Base-by-base conservation (phyloP, 2,888 invertebrate species). In the Parapristionchus giblindavisi region DNA sequence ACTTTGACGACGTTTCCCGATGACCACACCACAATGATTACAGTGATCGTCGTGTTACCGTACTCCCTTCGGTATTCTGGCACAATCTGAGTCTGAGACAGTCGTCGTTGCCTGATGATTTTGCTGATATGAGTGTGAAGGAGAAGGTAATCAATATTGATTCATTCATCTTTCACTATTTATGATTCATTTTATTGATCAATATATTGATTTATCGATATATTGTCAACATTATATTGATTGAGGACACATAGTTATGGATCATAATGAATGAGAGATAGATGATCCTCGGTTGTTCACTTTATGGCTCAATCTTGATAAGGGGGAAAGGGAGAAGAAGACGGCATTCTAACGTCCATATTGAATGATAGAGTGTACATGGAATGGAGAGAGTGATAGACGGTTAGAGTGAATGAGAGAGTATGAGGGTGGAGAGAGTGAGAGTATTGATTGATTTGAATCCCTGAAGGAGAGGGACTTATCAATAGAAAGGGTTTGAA, bases 51-150 rank as follows among this genome's bases (percentile, higher is more conserved):
- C 81, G 82, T 65, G 84, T 84, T 32, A 83, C 80, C 21, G 84
- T 83, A 5, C 76, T 84, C 17, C 84, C 84, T 21, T 78, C 84
- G 11, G 74, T 84, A 51, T 84, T 84, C 78, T 84, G 83, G 83
- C 84, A 84, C 78, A 83, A 84, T 61, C 76, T 84, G 51, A 80
- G 81, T 6, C 66, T 83, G 17, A 54, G 80, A 56, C 78, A 83
- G 66, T 77, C 77, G 48, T 78, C 78, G 2, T 58, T 77, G 27
- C 77, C 81, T 40, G 76, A 75, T 48, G 66, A 68, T 17, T 61
- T 70, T 27, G 70, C 75, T 36, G 48, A 24, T 34, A 54, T 75
- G 60, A 58, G 56, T 27, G 60, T 32, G 27, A 34, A 51, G 32
- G 27, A 77, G 52, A 40, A 58, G 71, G 72, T 76, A 36, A 68